Evolutionary conservation across 2,888 invertebrate species (phyloP), one percentile per base, ranked within the genome.

Genomic region (Tridacna gigas): DNA sequence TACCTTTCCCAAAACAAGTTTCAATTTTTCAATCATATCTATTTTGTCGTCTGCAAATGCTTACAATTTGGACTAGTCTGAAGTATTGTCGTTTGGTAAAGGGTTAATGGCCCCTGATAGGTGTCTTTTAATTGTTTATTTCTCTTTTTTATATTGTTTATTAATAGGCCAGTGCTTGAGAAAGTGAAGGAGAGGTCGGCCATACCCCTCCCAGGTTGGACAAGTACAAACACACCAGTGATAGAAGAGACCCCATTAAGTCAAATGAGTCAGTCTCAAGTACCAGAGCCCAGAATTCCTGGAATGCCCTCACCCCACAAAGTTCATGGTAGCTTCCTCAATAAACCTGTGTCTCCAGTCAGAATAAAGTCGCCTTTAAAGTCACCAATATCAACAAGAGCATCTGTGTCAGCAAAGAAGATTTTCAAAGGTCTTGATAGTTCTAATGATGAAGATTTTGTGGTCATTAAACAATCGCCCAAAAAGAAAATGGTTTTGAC

Each of bases 241-340:
- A 89, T 93, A 28, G 93, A 91, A 28, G 93, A 94, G 75, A 93
- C 93, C 1, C 92, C 93, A n/a, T 81, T 91, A 79, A 93, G 93
- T 85, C 91, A 94, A 87, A 89, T 93, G 88, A 94, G 91, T 71
- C 93, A 90, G 45, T 92, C 92, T 0, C 90, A 90, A 66, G 90
- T 89, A 0, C 92, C 93, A 7, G 89, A 92, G 61, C 93, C 93
- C 0, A 83, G 90, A 25, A 67, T 94, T 11, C 91, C 92, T 13
- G 92, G 92, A 9, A 89, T 93, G 86, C 91, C 92, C 2, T 94
- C 93, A 0, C 94, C 94, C 0, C 90, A 89, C 66, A 93, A 92
- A 83, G 86, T 91, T n/a, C 89, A 89, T 25, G 94, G 94, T 28
- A 94, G 94, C 80, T 92, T 94, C 75, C 86, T 94, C 9, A 88